These are phyloP conservation scores for Spongilla lacustris DNA, from an alignment of 37 sponge, comb jelly and placozoan species.

Conservation along the genomic window DNA sequence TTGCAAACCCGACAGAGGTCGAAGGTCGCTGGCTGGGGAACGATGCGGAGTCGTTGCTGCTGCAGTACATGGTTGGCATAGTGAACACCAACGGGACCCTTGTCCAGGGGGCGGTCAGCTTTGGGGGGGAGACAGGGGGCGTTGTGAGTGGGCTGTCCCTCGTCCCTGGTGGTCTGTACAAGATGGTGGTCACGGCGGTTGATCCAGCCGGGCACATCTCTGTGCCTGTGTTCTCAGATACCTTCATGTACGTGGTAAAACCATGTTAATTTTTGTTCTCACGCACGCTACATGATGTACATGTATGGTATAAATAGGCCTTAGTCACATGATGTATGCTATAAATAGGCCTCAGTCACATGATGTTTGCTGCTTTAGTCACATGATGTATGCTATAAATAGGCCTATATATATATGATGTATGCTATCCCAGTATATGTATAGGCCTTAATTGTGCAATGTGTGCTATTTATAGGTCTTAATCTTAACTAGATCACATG, in stretches of 20 bases:
- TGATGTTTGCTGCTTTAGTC: no score
- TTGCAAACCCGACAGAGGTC: slow-evolving; percentile 28
- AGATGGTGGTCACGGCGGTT: slow-evolving; percentile 57
- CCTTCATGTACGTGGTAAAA: slow-evolving; percentile 42
- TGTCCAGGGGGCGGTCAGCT: slow-evolving; percentile 17
- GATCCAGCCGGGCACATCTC: slow-evolving; percentile 48
- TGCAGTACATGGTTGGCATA: slow-evolving; percentile 52
- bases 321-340: no score
- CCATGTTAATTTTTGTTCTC: background rate
- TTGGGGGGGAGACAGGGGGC: slow-evolving; percentile 9
- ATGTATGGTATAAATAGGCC: no score
- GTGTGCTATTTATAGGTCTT: no score
- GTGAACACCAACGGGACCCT: slow-evolving; percentile 16
- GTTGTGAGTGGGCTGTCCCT: slow-evolving; percentile 38
- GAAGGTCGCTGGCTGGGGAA: slow-evolving; percentile 53
- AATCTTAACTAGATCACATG: no score
- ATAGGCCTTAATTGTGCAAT: no score
- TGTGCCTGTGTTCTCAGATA: slow-evolving; percentile 14
- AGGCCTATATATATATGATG: no score
- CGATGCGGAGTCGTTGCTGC: slow-evolving; percentile 55
- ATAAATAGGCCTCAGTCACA: no score
- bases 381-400: no score
- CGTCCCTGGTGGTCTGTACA: slow-evolving; percentile 31
- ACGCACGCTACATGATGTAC: no score
- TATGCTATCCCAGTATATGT: no score